phyloP scores from a whole-genome alignment of 2,888 invertebrate genomes.

The Xestobium rufovillosum region DNA sequence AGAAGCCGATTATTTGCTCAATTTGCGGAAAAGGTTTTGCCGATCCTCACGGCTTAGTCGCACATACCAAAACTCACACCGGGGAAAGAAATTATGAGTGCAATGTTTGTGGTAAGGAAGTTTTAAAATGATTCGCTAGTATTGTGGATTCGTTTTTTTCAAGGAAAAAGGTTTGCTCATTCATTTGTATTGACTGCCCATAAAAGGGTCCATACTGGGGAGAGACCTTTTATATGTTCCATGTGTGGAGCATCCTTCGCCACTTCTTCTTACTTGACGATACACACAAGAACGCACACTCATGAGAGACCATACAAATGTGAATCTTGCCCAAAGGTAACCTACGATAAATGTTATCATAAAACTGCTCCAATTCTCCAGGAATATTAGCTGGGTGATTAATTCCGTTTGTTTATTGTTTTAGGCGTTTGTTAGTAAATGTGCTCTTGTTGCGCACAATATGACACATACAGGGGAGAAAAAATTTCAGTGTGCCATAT shows the following conservation, averaged over 20 bases:
- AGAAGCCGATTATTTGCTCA: conserved; percentile 35
- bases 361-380: no score
- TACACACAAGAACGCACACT: conserved; percentile 38
- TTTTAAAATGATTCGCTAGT: not conserved
- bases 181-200: conserved; percentile 37
- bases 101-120: conserved; percentile 32
- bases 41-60: conserved; percentile 33
- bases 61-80: conserved; percentile 38
- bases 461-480: conserved; percentile 38
- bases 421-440: conserved; percentile 37
- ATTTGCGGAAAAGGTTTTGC: conserved; percentile 37
- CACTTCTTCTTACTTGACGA: conserved; percentile 38
- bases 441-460: conserved; percentile 35
- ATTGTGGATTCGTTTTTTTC: conserved; percentile 11
- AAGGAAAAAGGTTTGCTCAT: conserved; percentile 36
- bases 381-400: no score
- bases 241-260: conserved; percentile 35
- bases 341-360: not conserved
- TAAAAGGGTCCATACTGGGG: conserved; percentile 37
- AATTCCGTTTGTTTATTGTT: conserved; percentile 16
- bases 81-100: conserved; percentile 39
- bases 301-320: conserved; percentile 39
- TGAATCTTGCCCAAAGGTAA: conserved; percentile 34
- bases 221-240: conserved; percentile 36
- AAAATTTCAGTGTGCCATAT: conserved; percentile 35